Conservation (phyloP, 2,888 invertebrate genomes). For the Netelia virgata region DNA sequence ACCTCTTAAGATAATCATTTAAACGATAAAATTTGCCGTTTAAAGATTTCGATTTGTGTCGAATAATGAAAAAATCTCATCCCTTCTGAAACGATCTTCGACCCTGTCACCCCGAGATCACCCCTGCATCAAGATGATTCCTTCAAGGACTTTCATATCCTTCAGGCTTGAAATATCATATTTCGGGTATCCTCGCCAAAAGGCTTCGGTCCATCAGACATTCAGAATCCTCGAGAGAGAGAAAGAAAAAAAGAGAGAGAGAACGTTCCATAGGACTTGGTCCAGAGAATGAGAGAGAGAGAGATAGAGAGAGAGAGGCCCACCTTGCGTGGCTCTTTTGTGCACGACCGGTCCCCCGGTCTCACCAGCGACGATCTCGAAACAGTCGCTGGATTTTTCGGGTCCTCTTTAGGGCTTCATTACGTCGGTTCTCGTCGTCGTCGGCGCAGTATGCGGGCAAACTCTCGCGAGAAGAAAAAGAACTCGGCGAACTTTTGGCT, state of each 20-base stretch:
- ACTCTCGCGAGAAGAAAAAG: slow-evolving; percentile 19
- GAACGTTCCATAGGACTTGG: slow-evolving; percentile 5
- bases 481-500: slow-evolving; percentile 23
- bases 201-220: not conserved
- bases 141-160: not conserved
- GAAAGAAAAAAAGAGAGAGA: not conserved
- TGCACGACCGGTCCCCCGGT: slow-evolving; percentile 40
- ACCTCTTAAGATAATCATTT: no score
- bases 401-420: slow-evolving; percentile 67
- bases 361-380: slow-evolving; percentile 28
- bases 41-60: no score
- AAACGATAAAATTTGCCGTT: no score
- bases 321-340: slow-evolving; percentile 52
- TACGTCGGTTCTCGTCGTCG: slow-evolving; percentile 35
- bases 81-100: no score
- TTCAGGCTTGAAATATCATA: slow-evolving; percentile 15
- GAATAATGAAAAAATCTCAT: no score
- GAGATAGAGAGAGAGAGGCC: not conserved
- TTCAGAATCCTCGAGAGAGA: not conserved
- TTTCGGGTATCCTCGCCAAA: slow-evolving; percentile 10
- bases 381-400: slow-evolving; percentile 41
- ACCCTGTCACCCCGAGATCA: no score
- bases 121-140: not conserved
- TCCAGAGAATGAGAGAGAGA: not conserved
- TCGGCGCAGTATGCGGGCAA: slow-evolving; percentile 24